A percentile compares a stretch with the other conserved stretches of the same genome.
Evolutionary conservation across 2,888 invertebrate genomes (phyloP).

Genomic region (Lutraria lutraria): DNA sequence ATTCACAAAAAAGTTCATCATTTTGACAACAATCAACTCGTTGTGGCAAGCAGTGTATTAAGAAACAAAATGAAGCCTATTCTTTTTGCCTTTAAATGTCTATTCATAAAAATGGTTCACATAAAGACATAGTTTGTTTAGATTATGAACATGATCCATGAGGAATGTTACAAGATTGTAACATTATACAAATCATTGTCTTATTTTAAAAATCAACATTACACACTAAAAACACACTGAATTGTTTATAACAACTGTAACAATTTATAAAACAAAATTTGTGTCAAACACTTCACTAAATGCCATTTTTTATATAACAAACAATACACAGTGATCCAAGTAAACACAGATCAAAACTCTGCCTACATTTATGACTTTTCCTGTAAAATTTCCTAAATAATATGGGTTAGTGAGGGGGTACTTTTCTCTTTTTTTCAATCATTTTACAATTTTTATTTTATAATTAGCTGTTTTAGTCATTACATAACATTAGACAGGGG

Average conservation of each 20-base stretch:
- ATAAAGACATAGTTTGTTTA: not conserved
- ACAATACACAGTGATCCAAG: not conserved
- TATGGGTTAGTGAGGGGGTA: no score
- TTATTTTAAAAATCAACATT: not conserved
- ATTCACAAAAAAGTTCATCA: not conserved
- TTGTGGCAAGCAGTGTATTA: conserved; percentile 6
- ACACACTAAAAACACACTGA: not conserved
- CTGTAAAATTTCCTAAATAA: no score
- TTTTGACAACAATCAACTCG: not conserved
- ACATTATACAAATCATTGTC: not conserved
- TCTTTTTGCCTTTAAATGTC: conserved; percentile 2
- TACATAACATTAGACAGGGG: no score
- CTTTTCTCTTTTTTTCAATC: no score
- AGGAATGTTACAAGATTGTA: not conserved
- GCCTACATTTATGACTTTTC: no score
- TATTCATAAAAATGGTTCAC: not conserved
- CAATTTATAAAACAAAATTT: not conserved
- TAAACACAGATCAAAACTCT: not conserved
- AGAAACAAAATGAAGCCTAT: not conserved
- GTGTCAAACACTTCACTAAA: conserved; percentile 25
- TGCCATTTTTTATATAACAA: not conserved
- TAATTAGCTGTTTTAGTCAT: no score
- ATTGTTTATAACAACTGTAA: conserved; percentile 9
- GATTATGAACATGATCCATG: not conserved
- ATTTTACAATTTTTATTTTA: no score